Percentiles rank a stretch among this genome's conserved stretches.
Conservation (phyloP, 2,113 vertebrate species). For the Pelmatolapia mariae region DNA sequence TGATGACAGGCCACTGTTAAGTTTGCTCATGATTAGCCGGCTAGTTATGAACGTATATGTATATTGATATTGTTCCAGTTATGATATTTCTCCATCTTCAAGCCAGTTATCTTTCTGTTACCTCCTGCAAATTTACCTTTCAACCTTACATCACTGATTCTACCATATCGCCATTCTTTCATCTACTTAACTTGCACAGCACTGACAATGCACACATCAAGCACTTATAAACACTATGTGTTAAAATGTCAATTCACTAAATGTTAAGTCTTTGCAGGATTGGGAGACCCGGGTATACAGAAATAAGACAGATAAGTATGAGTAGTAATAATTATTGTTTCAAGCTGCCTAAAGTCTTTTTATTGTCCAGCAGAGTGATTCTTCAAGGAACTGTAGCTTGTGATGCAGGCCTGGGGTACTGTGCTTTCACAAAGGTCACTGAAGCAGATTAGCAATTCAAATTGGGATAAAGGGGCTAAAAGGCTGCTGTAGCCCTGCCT, state of each 20-base stretch:
- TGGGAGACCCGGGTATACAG: background rate
- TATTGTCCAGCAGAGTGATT: conserved; percentile 38
- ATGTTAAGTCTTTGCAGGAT: background rate
- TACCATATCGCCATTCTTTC: background rate
- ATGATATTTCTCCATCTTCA: background rate
- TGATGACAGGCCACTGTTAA: background rate
- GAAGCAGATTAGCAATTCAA: conserved; percentile 69
- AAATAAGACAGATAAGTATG: background rate
- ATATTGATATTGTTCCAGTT: background rate
- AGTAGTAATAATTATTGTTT: conserved; percentile 26
- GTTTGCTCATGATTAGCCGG: background rate
- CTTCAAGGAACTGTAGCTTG: conserved; percentile 45
- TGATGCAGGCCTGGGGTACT: conserved; percentile 54
- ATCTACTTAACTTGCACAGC: background rate
- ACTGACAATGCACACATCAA: background rate
- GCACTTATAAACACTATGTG: background rate
- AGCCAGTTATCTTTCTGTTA: background rate
- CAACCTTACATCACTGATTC: background rate
- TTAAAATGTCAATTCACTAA: background rate
- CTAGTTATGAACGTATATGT: background rate
- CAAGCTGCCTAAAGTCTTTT: conserved; percentile 27
- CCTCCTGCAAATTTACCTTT: background rate
- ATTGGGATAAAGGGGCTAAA: conserved; percentile 65
- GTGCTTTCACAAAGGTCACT: conserved; percentile 68
- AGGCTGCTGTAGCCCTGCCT: conserved; percentile 52